Evolutionary conservation across 2,797 vertebrate genomes (phyloP).

Genomic region (Echiichthys vipera): DNA sequence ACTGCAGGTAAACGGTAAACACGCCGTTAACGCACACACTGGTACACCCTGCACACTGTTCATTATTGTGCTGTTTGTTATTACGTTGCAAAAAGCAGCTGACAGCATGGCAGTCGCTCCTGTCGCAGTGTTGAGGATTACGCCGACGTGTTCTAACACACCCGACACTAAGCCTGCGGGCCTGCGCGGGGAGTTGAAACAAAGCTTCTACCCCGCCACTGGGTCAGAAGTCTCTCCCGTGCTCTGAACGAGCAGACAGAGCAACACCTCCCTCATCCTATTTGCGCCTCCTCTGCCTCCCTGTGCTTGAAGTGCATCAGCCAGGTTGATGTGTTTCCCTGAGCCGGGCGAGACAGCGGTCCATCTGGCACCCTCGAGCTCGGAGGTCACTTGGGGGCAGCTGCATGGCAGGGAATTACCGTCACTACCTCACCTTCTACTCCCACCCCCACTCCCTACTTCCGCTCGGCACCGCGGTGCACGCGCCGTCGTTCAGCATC

Average conservation of each 20-base stretch:
- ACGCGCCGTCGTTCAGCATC: slow-evolving; percentile 30
- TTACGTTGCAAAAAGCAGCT: slow-evolving; percentile 7
- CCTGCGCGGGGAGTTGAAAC: slow-evolving; percentile 37
- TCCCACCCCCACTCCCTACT: no score
- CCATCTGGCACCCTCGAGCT: slow-evolving; percentile 48
- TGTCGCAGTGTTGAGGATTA: slow-evolving; percentile 12
- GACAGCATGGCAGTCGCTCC: neutral
- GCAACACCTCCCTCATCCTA: slow-evolving; percentile 25
- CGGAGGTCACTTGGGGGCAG: slow-evolving; percentile 35
- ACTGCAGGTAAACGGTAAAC: neutral
- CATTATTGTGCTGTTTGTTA: neutral
- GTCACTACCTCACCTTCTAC: neutral
- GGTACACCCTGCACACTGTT: neutral
- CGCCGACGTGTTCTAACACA: slow-evolving; percentile 3
- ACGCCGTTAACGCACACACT: neutral
- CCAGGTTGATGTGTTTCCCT: slow-evolving; percentile 22
- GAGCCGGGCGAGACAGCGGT: slow-evolving; percentile 11
- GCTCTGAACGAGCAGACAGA: slow-evolving; percentile 1
- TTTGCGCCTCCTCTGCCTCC: slow-evolving; percentile 23
- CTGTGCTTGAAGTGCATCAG: slow-evolving; percentile 33
- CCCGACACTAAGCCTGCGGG: slow-evolving; percentile 12
- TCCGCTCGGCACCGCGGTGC: no score
- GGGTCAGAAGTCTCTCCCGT: slow-evolving; percentile 36
- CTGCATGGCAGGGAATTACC: slow-evolving; percentile 8
- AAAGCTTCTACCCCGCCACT: slow-evolving; percentile 43